Conservation (phyloP, 2,113 vertebrate species). For the Heterochromis multidens region DNA sequence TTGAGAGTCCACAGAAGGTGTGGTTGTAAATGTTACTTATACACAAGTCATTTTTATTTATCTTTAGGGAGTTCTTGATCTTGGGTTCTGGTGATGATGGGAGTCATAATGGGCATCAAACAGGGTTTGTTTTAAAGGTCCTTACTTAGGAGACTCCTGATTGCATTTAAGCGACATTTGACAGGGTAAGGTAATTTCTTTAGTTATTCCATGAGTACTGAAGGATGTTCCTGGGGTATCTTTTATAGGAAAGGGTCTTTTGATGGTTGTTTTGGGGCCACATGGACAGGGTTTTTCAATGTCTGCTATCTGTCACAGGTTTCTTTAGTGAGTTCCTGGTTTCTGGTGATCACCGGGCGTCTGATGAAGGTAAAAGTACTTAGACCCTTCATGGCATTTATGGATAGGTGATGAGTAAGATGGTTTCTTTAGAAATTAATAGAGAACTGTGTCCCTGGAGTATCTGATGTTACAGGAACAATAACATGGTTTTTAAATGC, state of each 20-base stretch:
- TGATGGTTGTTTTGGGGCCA: background rate
- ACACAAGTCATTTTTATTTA: background rate
- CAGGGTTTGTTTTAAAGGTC: background rate
- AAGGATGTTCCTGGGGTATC: too few species aligned
- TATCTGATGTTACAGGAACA: background rate
- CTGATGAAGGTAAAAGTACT: background rate
- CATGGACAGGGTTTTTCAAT: background rate
- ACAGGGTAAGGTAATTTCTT: background rate
- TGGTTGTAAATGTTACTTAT: background rate
- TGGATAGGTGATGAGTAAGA: fast-evolving
- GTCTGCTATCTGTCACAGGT: background rate
- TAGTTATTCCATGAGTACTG: fast-evolving
- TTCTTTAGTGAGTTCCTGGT: background rate
- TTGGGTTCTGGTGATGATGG: background rate
- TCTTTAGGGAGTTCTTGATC: background rate
- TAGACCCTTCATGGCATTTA: background rate
- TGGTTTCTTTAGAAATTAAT: background rate
- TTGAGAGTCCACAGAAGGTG: background rate
- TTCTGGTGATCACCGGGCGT: background rate
- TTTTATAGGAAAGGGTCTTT: background rate
- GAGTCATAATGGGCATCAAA: background rate
- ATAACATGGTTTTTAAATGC: background rate
- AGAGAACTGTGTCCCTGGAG: background rate
- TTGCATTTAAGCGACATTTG: background rate
- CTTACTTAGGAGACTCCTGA: too few species aligned